Evolutionary conservation across 2,113 vertebrate species (phyloP), one percentile per base, ranked within the genome.

Genomic region (Oxyura jamaicensis): DNA sequence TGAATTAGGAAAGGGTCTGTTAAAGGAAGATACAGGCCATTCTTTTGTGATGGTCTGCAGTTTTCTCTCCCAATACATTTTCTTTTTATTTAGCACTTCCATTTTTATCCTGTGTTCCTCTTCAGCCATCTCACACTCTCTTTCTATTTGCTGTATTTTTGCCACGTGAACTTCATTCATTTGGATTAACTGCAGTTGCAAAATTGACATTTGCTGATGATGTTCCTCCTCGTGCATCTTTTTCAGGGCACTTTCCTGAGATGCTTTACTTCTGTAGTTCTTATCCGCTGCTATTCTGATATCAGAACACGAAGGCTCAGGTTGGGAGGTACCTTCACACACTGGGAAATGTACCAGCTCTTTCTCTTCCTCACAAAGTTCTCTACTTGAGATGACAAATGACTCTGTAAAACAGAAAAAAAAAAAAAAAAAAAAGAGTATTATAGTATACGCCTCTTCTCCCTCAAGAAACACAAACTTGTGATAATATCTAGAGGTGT

Each of bases 41-140:
- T 98, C 98, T 96, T 98, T 98, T 69, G 98, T 98, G 94, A 98
- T 98, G 80, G 98, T 98, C 87, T 98, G 98, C 23, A 98, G 96
- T 93, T 98, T 98, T 91, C 98, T 98, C 95, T 98, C 98, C 98
- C 98, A 98, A 94, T 98, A 98, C 98, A 98, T 98, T 98, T 98
- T 98, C 96, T 98, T 98, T 97, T 98, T 98, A 97, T 98, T 98
- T 96, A 98, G 97, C 83, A 98, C 98, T 97, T 98, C 98, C 98
- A 98, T 98, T 95, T 98, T 98, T 97, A 98, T 98, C 91, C 98
- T 97, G 96, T 98, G 98, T 29, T 98, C 98, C 83, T 98, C 98
- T 97, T 98, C 98, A 1, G 98, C 98, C 98, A 98, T 98, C 96
- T 98, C 98, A 88, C 98, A 98, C 73, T 98, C 98, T 39, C 98